phyloP scores from a whole-genome alignment of 2,113 vertebrate species.

The Erinaceus europaeus region DNA sequence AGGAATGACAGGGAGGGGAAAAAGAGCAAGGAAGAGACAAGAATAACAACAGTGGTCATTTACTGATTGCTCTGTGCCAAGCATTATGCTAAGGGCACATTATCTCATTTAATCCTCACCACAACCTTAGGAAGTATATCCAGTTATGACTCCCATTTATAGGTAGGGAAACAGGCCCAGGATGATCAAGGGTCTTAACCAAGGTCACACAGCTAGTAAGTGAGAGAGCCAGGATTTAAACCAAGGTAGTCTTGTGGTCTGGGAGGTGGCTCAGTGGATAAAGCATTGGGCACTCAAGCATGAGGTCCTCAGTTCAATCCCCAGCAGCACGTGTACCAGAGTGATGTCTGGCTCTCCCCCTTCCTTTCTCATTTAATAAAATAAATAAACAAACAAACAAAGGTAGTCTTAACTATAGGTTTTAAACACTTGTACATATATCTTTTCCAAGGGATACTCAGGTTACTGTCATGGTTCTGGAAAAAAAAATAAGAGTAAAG shows the following conservation, averaged over 20 bases:
- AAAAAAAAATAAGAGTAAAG: not conserved
- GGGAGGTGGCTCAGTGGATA: too few relatives aligned
- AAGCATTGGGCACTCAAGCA: too few relatives aligned
- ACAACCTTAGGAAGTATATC: not conserved
- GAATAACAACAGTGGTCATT: not conserved
- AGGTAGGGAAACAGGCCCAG: not conserved
- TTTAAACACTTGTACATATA: not conserved
- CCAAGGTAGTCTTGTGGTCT: too few relatives aligned
- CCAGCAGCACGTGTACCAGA: too few relatives aligned
- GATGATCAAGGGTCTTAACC: not conserved
- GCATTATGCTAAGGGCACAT: not conserved
- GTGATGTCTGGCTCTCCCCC: too few relatives aligned
- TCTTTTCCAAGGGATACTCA: not conserved
- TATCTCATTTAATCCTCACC: not conserved
- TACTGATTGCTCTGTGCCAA: accelerated
- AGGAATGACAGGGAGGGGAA: not conserved
- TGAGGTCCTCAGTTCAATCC: too few relatives aligned
- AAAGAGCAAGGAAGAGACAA: conserved; percentile 52
- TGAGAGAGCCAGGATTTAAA: not conserved
- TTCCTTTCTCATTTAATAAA: too few relatives aligned
- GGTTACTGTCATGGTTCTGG: not conserved
- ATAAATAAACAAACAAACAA: too few relatives aligned
- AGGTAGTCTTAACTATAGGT: not conserved
- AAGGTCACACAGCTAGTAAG: not conserved
- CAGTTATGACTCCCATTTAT: not conserved